Conservation (phyloP, 2,888 invertebrate genomes). For the Hypsopygia costalis region DNA sequence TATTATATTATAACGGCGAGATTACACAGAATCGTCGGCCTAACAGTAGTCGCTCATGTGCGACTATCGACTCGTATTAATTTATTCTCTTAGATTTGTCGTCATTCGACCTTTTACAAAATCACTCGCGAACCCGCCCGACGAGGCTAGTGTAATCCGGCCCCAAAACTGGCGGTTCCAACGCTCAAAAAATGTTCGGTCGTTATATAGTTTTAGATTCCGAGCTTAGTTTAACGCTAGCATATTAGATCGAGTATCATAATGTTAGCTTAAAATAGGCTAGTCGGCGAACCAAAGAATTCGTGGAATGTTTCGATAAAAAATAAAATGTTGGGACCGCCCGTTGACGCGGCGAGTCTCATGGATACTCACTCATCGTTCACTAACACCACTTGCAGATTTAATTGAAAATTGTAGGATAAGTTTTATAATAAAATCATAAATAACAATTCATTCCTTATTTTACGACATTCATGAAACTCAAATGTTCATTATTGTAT, state of each 20-base stretch:
- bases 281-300: constrained; percentile 44
- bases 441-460: constrained; percentile 6
- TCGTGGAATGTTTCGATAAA: constrained; percentile 26
- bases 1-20: too few relatives aligned
- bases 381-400: neutral
- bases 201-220: constrained; percentile 22
- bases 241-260: constrained; percentile 20
- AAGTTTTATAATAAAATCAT: neutral
- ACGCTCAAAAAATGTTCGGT: constrained; percentile 23
- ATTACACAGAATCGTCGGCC: too few relatives aligned
- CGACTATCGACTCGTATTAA: too few relatives aligned
- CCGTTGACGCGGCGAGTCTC: constrained; percentile 11
- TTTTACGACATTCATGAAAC: constrained; percentile 10
- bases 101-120: too few relatives aligned
- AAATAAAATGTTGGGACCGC: constrained; percentile 34
- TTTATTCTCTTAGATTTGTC: too few relatives aligned
- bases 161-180: constrained; percentile 18
- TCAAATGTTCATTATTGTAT: constrained; percentile 27
- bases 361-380: neutral
- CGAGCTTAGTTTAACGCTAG: constrained; percentile 35
- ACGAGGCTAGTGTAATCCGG: neutral
- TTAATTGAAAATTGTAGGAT: neutral
- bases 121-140: too few relatives aligned
- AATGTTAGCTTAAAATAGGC: constrained; percentile 23
- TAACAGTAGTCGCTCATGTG: too few relatives aligned